phyloP scores from a whole-genome alignment of 37 sponge, comb jelly and placozoan genomes.

The Geodia barretti region DNA sequence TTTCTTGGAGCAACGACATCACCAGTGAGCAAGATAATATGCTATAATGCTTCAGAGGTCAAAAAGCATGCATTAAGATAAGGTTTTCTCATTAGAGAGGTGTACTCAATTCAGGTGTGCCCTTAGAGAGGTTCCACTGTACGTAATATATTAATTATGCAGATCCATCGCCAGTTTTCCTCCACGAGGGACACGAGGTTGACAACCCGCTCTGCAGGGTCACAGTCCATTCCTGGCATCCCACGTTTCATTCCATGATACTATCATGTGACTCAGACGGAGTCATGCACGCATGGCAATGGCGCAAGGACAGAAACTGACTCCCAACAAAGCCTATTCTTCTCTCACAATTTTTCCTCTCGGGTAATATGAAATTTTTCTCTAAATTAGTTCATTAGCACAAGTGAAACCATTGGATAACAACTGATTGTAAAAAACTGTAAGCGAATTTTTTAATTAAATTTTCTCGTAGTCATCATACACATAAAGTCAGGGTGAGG shows the following conservation, averaged over 20 bases:
- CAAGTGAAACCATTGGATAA: too few relatives aligned
- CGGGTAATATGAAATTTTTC: too few relatives aligned
- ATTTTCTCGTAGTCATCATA: too few relatives aligned
- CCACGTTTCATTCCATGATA: neutral
- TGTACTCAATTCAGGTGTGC: too few relatives aligned
- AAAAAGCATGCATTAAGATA: neutral
- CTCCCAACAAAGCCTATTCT: neutral
- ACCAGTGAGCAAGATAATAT: neutral
- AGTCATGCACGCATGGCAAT: slow-evolving; percentile 71
- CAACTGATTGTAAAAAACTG: too few relatives aligned
- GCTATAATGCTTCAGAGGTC: neutral
- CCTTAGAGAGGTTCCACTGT: too few relatives aligned
- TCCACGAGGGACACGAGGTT: slow-evolving; percentile 58
- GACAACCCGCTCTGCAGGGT: slow-evolving; percentile 15
- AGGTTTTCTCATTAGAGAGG: neutral
- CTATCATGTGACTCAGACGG: slow-evolving; percentile 57
- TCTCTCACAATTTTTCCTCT: too few relatives aligned
- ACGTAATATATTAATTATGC: neutral
- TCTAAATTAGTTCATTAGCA: too few relatives aligned
- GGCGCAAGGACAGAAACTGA: slow-evolving; percentile 18
- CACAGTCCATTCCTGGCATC: slow-evolving; percentile 62
- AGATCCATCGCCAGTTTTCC: slow-evolving; percentile 36
- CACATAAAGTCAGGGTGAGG: too few relatives aligned
- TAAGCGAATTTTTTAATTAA: too few relatives aligned
- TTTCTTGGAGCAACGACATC: slow-evolving; percentile 8